Conservation (phyloP, 2,113 vertebrate genomes). For the Melospiza melodia region DNA sequence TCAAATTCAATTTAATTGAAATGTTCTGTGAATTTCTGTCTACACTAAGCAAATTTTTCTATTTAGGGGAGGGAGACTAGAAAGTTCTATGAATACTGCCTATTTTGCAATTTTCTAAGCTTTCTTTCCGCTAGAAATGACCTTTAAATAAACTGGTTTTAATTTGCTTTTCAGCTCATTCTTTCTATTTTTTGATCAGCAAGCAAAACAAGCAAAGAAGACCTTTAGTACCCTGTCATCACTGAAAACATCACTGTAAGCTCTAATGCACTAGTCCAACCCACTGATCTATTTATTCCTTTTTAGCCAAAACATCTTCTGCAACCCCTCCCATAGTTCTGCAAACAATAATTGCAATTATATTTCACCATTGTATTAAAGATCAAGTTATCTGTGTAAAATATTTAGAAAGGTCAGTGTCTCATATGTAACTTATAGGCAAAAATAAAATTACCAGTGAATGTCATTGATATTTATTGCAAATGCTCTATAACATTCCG, state of each 20-base stretch:
- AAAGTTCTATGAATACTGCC: neutral
- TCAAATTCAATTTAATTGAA: neutral
- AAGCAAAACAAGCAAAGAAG: neutral
- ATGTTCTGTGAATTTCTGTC: neutral
- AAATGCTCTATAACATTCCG: constrained; percentile 3
- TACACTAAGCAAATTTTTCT: neutral
- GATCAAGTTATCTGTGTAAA: neutral
- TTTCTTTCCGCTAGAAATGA: neutral
- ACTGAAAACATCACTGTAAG: neutral
- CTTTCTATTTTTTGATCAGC: neutral
- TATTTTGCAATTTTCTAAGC: neutral
- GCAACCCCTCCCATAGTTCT: neutral
- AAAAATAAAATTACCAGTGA: constrained; percentile 3
- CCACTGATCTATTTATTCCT: neutral
- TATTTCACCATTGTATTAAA: constrained; percentile 30
- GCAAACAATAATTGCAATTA: constrained; percentile 24
- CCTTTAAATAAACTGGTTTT: neutral
- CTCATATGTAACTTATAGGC: neutral
- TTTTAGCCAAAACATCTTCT: neutral
- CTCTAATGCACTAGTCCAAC: neutral
- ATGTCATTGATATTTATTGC: constrained; percentile 54
- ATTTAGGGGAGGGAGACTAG: neutral
- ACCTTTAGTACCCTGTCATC: neutral
- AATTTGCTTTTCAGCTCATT: neutral
- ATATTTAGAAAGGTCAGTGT: constrained; percentile 48